These are phyloP conservation scores for Knipowitschia caucasica DNA, from an alignment of 2,797 vertebrate species.

Conservation along the genomic window DNA sequence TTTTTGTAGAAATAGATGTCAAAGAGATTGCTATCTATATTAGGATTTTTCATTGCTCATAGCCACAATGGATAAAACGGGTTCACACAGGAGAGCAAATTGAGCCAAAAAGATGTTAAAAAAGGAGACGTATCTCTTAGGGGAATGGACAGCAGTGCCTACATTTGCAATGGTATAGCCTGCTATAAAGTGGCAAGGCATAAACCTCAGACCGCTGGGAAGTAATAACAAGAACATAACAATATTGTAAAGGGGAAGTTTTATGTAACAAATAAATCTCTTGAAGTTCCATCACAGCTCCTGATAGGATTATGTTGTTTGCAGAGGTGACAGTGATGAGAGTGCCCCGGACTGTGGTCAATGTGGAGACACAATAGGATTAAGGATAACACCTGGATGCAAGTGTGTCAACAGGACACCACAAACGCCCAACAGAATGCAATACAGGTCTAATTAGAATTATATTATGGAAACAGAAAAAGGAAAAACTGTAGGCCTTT, in stretches of 20 bases:
- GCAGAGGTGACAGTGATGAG: conserved; percentile 45
- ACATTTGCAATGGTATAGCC: not conserved
- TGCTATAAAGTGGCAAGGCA: not conserved
- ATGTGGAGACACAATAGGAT: conserved; percentile 56
- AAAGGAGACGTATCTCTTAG: not conserved
- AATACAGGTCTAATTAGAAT: not conserved
- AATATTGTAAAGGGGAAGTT: conserved; percentile 11
- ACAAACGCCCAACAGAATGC: conserved; percentile 36
- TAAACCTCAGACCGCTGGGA: not conserved
- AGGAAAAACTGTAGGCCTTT: not conserved
- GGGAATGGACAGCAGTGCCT: not conserved
- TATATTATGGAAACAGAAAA: conserved; percentile 3
- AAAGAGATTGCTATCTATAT: not conserved
- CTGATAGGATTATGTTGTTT: conserved; percentile 52
- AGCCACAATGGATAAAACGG: not conserved
- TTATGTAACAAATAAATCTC: conserved; percentile 34
- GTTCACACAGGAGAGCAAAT: not conserved
- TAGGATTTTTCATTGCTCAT: not conserved
- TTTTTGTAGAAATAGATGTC: conserved; percentile 9
- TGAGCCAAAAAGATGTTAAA: not conserved
- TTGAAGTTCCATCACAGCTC: conserved; percentile 49
- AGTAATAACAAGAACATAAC: conserved; percentile 19
- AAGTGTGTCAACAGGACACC: conserved; percentile 23
- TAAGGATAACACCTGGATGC: conserved; percentile 45
- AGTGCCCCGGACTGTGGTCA: conserved; percentile 48